Conservation (phyloP, 2,113 vertebrate species). For the Chaenogobius annularis region DNA sequence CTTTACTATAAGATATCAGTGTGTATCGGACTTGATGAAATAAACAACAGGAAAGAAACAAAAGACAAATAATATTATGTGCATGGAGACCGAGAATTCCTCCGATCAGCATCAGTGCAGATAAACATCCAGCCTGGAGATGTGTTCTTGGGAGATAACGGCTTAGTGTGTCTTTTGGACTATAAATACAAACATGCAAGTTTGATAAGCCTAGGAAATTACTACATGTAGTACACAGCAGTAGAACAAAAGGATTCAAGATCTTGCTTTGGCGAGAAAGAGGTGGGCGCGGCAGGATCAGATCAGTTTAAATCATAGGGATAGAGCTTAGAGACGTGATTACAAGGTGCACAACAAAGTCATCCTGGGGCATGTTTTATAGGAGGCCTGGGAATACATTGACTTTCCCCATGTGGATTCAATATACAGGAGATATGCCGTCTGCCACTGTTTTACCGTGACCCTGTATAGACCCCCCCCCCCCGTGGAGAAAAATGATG, state of each 20-base stretch:
- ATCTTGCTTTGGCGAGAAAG: slow-evolving; percentile 65
- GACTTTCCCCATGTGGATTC: slow-evolving; percentile 36
- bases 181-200: slow-evolving; percentile 27
- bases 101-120: slow-evolving; percentile 67
- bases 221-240: slow-evolving; percentile 66
- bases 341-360: slow-evolving; percentile 22
- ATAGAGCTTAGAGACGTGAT: slow-evolving; percentile 54
- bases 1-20: slow-evolving; percentile 58
- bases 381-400: slow-evolving; percentile 33
- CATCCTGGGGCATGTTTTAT: slow-evolving; percentile 18
- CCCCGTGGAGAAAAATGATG: slow-evolving; percentile 63
- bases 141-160: slow-evolving; percentile 67
- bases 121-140: slow-evolving; percentile 76
- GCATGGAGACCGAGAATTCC: slow-evolving; percentile 58
- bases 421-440: slow-evolving; percentile 40
- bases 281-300: slow-evolving; percentile 45
- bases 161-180: slow-evolving; percentile 43
- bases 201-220: slow-evolving; percentile 69
- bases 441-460: slow-evolving; percentile 71
- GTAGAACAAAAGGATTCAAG: slow-evolving; percentile 73
- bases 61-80: slow-evolving; percentile 67
- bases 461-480: slow-evolving; percentile 56
- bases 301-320: slow-evolving; percentile 54
- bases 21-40: slow-evolving; percentile 61
- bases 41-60: slow-evolving; percentile 13